Conservation (phyloP, 2,797 vertebrate species). For the Xyrichtys novacula region DNA sequence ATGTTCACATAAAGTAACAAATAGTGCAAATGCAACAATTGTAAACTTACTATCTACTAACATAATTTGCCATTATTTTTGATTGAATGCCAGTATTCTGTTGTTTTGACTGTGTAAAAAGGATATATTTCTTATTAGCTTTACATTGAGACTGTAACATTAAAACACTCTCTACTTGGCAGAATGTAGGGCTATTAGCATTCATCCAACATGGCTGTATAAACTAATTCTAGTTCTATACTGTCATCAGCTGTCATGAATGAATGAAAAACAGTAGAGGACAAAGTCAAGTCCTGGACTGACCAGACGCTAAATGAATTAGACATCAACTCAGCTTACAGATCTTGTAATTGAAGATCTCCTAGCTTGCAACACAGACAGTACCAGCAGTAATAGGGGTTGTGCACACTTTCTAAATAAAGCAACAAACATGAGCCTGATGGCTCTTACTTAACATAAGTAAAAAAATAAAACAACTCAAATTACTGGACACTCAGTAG, state of each 20-base stretch:
- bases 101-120: no score
- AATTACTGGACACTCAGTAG: not conserved
- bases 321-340: constrained; percentile 20
- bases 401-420: not conserved
- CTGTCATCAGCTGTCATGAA: constrained; percentile 3
- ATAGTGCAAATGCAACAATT: no score
- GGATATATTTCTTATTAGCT: no score
- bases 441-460: not conserved
- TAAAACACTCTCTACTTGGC: no score
- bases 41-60: no score
- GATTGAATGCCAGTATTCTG: no score
- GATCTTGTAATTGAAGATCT: constrained; percentile 8
- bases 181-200: no score
- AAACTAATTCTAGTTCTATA: not conserved
- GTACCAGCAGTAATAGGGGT: not conserved
- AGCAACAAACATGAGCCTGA: not conserved
- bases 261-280: not conserved
- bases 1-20: no score
- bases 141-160: no score
- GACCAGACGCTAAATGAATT: constrained; percentile 4
- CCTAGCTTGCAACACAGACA: not conserved
- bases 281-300: not conserved
- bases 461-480: not conserved
- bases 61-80: no score
- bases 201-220: not conserved